Evolutionary conservation across 2,888 invertebrate species (phyloP).

Genomic region (Xanthorhoe spadicearia): DNA sequence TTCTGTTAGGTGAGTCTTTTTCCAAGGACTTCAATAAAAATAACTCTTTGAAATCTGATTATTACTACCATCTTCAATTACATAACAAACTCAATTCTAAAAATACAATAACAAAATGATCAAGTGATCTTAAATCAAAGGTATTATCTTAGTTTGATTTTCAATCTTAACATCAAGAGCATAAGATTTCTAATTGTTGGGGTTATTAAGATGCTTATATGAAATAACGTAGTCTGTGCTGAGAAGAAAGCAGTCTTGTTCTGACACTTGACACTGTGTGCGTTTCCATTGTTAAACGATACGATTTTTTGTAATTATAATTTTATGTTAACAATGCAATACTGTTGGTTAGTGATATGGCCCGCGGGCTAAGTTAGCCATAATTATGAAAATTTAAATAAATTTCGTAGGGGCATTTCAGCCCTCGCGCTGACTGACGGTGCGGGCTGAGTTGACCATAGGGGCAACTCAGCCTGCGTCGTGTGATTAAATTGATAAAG

Average conservation of each 20-base stretch:
- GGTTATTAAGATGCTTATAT: constrained; percentile 24
- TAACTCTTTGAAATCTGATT: constrained; percentile 3
- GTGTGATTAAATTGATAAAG: too few species aligned
- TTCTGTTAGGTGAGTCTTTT: not conserved
- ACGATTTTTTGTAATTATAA: constrained; percentile 8
- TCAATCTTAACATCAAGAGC: not conserved
- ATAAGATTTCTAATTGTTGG: constrained; percentile 40
- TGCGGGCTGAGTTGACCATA: too few species aligned
- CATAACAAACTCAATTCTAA: constrained; percentile 38
- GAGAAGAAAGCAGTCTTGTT: constrained; percentile 77
- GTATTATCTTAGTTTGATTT: constrained; percentile 35
- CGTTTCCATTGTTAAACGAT: constrained; percentile 58
- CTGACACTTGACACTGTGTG: constrained; percentile 75
- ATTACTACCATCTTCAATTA: constrained; percentile 27
- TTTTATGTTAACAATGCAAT: too few species aligned
- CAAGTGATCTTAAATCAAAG: constrained; percentile 39
- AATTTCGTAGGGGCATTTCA: too few species aligned
- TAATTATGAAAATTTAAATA: too few species aligned
- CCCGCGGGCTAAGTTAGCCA: too few species aligned
- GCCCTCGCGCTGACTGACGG: too few species aligned
- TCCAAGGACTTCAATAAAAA: not conserved
- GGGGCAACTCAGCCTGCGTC: too few species aligned
- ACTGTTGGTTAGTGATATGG: too few species aligned
- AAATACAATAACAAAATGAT: constrained; percentile 40
- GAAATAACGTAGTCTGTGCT: constrained; percentile 65